These are phyloP conservation scores for Horisme vitalbata DNA, from an alignment of 2,888 invertebrate genomes.

Conservation along the genomic window DNA sequence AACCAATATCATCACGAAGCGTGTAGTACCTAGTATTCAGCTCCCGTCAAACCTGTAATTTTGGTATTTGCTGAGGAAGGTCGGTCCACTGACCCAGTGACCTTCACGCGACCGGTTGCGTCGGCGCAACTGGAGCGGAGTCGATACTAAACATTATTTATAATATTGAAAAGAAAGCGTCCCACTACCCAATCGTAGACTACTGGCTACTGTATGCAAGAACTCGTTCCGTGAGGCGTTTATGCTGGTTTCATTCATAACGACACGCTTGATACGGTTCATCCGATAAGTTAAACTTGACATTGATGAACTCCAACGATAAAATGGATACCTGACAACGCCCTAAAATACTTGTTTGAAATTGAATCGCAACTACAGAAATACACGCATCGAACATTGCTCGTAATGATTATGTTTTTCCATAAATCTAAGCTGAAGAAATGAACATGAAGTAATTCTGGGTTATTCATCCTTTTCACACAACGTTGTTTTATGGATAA, in stretches of 20 bases:
- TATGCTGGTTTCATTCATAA: conserved; percentile 8
- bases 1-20: background rate
- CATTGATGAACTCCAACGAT: conserved; percentile 12
- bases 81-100: conserved; percentile 71
- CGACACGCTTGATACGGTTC: conserved; percentile 22
- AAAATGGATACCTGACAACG: too few relatives aligned
- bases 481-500: too few relatives aligned
- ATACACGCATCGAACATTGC: background rate
- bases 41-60: conserved; percentile 22
- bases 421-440: too few relatives aligned
- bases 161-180: conserved; percentile 54
- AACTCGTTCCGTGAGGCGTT: conserved; percentile 7
- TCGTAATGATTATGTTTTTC: background rate
- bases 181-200: conserved; percentile 13
- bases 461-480: too few relatives aligned
- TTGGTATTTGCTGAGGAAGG: conserved; percentile 26
- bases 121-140: conserved; percentile 52
- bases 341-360: too few relatives aligned
- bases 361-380: too few relatives aligned
- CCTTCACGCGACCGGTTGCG: conserved; percentile 70
- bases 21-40: background rate
- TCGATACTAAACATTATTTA: conserved; percentile 40
- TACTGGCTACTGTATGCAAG: background rate
- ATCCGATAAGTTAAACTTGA: conserved; percentile 1
- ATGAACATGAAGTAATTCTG: too few relatives aligned